A percentile compares a stretch with the other conserved stretches of the same genome.
These are phyloP conservation scores for Lamellibrachia columna DNA, from an alignment of 2,888 invertebrate species.

Conservation along the genomic window DNA sequence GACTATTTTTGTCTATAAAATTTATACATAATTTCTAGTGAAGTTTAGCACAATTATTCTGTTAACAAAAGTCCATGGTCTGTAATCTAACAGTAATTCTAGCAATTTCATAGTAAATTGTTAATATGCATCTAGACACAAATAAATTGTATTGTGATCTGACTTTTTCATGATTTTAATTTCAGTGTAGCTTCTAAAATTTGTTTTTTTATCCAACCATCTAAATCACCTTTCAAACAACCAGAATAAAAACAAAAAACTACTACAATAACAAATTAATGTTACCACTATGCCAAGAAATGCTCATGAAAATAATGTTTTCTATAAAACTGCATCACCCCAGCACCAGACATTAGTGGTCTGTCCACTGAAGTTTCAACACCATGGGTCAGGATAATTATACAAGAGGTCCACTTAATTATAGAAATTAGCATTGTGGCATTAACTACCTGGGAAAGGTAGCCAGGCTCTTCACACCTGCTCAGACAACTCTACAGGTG, in stretches of 20 bases:
- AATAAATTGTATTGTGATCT: no score
- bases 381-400: not conserved
- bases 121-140: no score
- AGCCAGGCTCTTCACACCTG: not conserved
- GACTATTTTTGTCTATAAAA: no score
- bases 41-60: no score
- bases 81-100: no score
- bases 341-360: not conserved
- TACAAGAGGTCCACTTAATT: conserved; percentile 3
- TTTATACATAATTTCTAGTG: no score
- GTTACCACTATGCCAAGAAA: not conserved
- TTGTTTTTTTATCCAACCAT: not conserved
- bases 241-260: not conserved
- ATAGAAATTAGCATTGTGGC: not conserved
- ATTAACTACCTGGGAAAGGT: conserved; percentile 16
- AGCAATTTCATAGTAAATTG: no score
- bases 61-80: no score
- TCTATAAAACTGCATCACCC: not conserved
- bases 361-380: not conserved
- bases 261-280: not conserved
- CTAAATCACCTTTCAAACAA: not conserved
- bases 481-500: not conserved
- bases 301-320: not conserved
- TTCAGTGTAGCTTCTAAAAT: not conserved
- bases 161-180: no score